These are phyloP conservation scores for Scaptodrosophila latifasciaeformis DNA, from an alignment of 2,888 invertebrate species.

Conservation along the genomic window DNA sequence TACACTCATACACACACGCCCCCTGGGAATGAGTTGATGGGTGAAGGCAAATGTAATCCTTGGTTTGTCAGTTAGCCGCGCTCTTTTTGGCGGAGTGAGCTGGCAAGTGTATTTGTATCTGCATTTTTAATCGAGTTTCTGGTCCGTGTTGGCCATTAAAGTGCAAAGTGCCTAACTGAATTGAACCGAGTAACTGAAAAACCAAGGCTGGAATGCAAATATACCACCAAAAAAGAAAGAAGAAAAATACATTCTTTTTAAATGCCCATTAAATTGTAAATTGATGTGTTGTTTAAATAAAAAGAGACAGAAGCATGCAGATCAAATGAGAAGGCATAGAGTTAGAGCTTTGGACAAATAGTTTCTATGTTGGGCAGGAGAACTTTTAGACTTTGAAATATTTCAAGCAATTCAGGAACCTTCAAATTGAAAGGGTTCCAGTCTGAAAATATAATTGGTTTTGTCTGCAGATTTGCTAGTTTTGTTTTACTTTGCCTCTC, in stretches of 20 bases:
- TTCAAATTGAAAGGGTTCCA: neutral
- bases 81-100: constrained; percentile 9
- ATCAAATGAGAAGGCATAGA: constrained; percentile 1
- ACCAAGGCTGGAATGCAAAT: no score
- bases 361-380: no score
- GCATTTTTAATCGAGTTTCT: constrained; percentile 59
- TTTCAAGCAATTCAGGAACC: no score
- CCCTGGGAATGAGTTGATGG: no score
- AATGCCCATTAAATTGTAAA: constrained; percentile 3
- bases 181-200: neutral
- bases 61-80: constrained; percentile 7
- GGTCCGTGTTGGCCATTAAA: constrained; percentile 42
- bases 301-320: constrained; percentile 4
- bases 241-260: no score
- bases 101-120: constrained; percentile 36
- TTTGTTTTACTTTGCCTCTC: neutral
- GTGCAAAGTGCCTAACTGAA: constrained; percentile 40
- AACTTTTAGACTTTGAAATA: no score
- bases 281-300: neutral
- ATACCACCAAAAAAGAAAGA: no score
- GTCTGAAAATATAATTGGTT: neutral
- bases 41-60: neutral
- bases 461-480: neutral
- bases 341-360: no score
- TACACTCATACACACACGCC: neutral